phyloP scores from a whole-genome alignment of 2,113 vertebrate species.

The Oreochromis niloticus region DNA sequence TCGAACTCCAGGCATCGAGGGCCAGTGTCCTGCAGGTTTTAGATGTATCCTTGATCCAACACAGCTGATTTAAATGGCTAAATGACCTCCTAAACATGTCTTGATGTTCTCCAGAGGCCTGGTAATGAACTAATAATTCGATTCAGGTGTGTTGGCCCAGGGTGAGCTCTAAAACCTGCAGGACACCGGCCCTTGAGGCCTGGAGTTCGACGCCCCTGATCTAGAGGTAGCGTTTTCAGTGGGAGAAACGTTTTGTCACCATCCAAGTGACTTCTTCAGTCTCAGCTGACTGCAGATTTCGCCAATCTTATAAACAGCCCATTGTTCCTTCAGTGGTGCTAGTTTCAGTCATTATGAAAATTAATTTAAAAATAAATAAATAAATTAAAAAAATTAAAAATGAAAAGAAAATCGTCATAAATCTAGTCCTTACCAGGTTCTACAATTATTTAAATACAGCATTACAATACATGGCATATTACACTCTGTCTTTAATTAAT shows the following conservation, averaged over 20 bases:
- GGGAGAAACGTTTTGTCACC: not conserved
- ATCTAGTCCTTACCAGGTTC: not conserved
- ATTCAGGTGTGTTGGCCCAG: no score
- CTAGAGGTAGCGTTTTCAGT: not conserved
- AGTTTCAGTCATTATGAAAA: not conserved
- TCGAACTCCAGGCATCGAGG: no score
- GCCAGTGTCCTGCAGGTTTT: no score
- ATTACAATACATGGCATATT: not conserved
- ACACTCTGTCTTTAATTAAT: not conserved
- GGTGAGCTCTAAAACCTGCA: no score
- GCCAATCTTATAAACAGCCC: not conserved
- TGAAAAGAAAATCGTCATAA: not conserved
- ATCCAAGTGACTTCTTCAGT: not conserved
- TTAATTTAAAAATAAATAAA: not conserved
- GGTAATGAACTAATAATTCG: no score
- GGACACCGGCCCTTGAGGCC: no score
- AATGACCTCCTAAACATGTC: no score
- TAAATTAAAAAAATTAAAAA: not conserved
- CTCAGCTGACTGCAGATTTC: not conserved
- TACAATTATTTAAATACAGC: not conserved
- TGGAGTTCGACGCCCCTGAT: not conserved
- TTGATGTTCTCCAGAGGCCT: no score
- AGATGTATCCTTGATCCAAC: no score
- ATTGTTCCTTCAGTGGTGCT: not conserved
- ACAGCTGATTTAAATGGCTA: no score